Base-by-base conservation (phyloP, 2,797 vertebrate genomes). In the Falco columbarius region DNA sequence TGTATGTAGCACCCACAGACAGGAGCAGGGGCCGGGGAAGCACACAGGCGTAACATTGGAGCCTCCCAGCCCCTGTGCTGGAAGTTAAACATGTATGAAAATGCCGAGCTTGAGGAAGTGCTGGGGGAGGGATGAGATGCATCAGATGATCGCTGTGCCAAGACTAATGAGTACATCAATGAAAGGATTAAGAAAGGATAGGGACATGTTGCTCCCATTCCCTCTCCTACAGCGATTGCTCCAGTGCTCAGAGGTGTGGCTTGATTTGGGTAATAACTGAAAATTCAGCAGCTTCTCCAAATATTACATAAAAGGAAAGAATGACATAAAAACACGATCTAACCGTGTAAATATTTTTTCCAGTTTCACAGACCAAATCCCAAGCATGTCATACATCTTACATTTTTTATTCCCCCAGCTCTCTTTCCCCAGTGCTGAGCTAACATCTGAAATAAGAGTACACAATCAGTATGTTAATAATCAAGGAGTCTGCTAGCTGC, bases 401-500 rank as follows among this genome's bases (percentile, higher is more conserved):
- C 63, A 42, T 95, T 91, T 96, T 88, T 89, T 80, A 93, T 91
- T 96, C 90, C 79, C 86, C 62, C 63, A 47, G 81, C 79, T 85
- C 86, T 56, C 75, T 82, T 86, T 90, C 94, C 93, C 81, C 75
- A 66, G 71, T 2, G 59, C 52, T 83, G 94, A 96, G 90, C 90
- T 92, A 76, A 95, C 92, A 95, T 94, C 91, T 97, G 95, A 97
- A 97, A 94, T 63, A 72, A 66, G 95, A 95, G 96, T 44, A 91
- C 90, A 97, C 86, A 95, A 97, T 93, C 96, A 84, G 89, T 85
- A 97, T 97, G 97, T 97, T 95, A 97, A 96, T 96, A 97, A 97
- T 97, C 92, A 87, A 51, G 68, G 92, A 92, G 95, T 96, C 89
- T 95, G 84, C 91, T 67, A 3, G 3, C 40, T 75, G 82, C 44